Percentiles rank a stretch among this genome's conserved stretches.
These are phyloP conservation scores for Brachionus rubens DNA, from an alignment of 1,140 invertebrate species.

Conservation along the genomic window DNA sequence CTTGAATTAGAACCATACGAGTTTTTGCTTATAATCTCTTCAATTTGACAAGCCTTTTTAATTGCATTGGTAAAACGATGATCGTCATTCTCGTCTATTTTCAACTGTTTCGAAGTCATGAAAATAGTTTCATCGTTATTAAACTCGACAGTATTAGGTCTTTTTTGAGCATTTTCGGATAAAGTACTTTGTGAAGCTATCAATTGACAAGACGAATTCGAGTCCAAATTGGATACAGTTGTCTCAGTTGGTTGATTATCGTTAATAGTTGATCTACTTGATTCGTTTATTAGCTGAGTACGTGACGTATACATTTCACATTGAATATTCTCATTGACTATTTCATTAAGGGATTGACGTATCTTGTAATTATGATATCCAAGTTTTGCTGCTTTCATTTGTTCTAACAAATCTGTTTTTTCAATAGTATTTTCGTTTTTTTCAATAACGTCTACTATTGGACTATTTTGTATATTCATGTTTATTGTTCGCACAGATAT, in stretches of 20 bases:
- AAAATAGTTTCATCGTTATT: background rate
- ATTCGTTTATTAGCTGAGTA: constrained; percentile 12
- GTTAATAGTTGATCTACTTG: background rate
- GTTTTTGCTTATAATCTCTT: constrained; percentile 35
- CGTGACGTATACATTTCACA: background rate
- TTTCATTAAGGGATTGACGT: background rate
- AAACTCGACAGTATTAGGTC: background rate
- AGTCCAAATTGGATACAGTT: constrained; percentile 17
- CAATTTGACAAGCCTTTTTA: constrained; percentile 34
- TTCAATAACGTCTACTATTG: background rate
- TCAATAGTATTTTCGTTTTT: background rate
- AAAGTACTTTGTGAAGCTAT: background rate
- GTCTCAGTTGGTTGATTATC: background rate
- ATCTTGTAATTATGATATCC: background rate
- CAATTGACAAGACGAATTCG: constrained; percentile 1
- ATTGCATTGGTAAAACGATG: constrained; percentile 26
- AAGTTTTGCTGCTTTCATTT: background rate
- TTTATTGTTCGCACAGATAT: constrained; percentile 21
- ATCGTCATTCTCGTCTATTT: background rate
- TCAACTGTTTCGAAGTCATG: background rate
- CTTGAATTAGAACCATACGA: background rate
- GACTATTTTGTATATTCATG: background rate
- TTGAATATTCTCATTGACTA: background rate
- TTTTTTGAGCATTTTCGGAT: background rate
- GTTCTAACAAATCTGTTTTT: background rate